Base-by-base conservation (phyloP, 2,888 invertebrate species). In the Desoria tigrina region DNA sequence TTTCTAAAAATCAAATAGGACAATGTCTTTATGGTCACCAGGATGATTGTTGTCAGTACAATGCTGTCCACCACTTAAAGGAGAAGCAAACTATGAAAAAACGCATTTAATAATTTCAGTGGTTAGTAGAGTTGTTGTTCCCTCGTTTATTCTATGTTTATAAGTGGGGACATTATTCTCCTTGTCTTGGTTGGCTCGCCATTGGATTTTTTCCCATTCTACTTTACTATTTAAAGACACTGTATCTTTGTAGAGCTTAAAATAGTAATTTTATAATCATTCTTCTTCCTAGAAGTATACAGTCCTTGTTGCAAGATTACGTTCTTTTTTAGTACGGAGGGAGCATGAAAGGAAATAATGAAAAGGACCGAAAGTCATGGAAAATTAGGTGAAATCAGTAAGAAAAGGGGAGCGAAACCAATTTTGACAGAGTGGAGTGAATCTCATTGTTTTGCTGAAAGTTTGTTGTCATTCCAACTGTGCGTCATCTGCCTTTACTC, bases 401-500 rank as follows among this genome's bases (percentile, higher is more conserved):
- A 66, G 69, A 69, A 72, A 71, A 70, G 66, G 68, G 68, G 69
- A 72, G 72, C 70, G 71, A 66, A 69, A 71, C 75, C 62, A 72
- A 74, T 74, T 74, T 71, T 72, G 74, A 73, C 74, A 73, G 73
- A 71, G 74, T 73, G 72, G 69, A 75, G 73, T 75, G 73, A 75
- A 73, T 73, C 72, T 73, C 62, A 73, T 75, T 75, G 74, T 75
- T 74, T 75, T 75, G 68, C 69, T 75, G 69, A 73, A 73, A 73
- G 72, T 70, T 68, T 68, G 69, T 73, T 75, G 74, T 75, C 74
- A 75, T 73, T 75, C 73, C 72, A 60, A 73, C 73, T 72, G 73
- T 70, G 73, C 74, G 74, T 75, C 74, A 75, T 75, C 73, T 74
- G 74, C 72, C 67, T 67, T 58, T 49, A 55, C 63, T 63, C 63